These are phyloP conservation scores for Rhopalosiphum nymphaeae DNA, from an alignment of 2,888 invertebrate genomes.

Conservation along the genomic window DNA sequence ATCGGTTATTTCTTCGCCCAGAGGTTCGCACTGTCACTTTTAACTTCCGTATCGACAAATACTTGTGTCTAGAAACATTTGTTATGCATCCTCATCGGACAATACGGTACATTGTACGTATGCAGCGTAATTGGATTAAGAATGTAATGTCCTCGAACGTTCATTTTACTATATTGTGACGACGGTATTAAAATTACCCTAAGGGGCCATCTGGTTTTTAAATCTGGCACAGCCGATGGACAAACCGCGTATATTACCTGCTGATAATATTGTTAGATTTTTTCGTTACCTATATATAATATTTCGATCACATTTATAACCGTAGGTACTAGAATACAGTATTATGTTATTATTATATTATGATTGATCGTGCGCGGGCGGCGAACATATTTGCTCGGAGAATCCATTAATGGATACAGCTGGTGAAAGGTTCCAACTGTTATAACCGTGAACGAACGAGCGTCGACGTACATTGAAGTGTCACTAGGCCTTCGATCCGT, in stretches of 20 bases:
- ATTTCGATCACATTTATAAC: neutral
- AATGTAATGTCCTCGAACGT: constrained; percentile 32
- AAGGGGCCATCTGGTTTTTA: constrained; percentile 26
- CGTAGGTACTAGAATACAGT: neutral
- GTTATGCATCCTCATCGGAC: constrained; percentile 14
- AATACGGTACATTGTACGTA: neutral
- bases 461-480: constrained; percentile 37
- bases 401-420: constrained; percentile 46
- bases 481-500: constrained; percentile 56
- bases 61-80: constrained; percentile 15
- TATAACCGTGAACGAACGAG: constrained; percentile 40
- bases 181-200: neutral
- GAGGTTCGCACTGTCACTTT: neutral
- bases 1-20: neutral
- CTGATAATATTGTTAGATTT: neutral
- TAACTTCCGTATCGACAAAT: constrained; percentile 27
- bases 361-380: constrained; percentile 10
- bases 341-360: constrained; percentile 11
- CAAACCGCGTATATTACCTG: neutral
- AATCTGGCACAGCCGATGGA: neutral
- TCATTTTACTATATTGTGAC: neutral
- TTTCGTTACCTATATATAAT: neutral
- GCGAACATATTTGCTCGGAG: neutral
- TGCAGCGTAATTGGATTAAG: constrained; percentile 26
- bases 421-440: constrained; percentile 52